Conservation (phyloP, 2,797 vertebrate species). For the Sebastes melanostomus region DNA sequence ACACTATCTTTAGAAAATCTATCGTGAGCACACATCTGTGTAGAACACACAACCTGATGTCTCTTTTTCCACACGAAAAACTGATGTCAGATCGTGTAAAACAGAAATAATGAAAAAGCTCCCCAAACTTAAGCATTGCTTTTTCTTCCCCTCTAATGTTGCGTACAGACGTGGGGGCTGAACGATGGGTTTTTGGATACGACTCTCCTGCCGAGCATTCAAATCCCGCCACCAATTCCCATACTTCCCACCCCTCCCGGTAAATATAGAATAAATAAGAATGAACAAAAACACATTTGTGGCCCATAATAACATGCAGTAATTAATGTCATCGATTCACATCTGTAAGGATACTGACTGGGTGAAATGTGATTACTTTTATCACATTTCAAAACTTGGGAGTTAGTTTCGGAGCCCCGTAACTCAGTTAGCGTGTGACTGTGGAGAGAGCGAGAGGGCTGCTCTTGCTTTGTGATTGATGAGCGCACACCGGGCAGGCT, state of each 20-base stretch:
- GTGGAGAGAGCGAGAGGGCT: constrained; percentile 86
- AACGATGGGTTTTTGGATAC: constrained; percentile 44
- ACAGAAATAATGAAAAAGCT: constrained; percentile 39
- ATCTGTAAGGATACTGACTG: constrained; percentile 90
- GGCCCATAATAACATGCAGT: constrained; percentile 91
- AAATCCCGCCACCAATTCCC: constrained; percentile 26
- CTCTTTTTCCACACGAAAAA: neutral
- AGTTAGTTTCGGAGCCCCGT: constrained; percentile 90
- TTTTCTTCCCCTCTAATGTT: constrained; percentile 44
- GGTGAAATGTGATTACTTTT: constrained; percentile 93
- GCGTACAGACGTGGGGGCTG: constrained; percentile 18
- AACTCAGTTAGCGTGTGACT: constrained; percentile 90
- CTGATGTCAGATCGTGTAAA: constrained; percentile 29
- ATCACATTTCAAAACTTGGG: constrained; percentile 96
- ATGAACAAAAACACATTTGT: constrained; percentile 89
- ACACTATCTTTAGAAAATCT: constrained; percentile 15
- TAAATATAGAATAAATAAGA: constrained; percentile 91
- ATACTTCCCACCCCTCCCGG: constrained; percentile 58
- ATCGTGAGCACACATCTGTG: constrained; percentile 1
- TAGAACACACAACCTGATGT: constrained; percentile 4
- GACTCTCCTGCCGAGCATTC: constrained; percentile 69
- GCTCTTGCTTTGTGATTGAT: constrained; percentile 91
- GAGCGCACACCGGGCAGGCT: constrained; percentile 84
- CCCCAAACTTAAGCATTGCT: constrained; percentile 19
- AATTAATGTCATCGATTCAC: constrained; percentile 99